Evolutionary conservation across 2,888 invertebrate genomes (phyloP).

Genomic region (Tromatobia lineatoria): DNA sequence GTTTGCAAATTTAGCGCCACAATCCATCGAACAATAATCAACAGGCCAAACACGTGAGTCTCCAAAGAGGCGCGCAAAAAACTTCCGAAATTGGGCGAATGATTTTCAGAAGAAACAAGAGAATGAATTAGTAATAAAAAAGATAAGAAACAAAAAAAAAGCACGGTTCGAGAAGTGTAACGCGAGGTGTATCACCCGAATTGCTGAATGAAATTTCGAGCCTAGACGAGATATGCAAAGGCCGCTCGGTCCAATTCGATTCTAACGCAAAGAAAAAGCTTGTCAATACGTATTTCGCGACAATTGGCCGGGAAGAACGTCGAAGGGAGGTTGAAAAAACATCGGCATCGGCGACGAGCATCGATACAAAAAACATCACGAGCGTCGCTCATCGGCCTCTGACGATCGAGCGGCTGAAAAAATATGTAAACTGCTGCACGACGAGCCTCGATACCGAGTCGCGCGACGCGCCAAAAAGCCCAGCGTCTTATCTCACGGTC

Average conservation of each 20-base stretch:
- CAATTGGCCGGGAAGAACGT: slow-evolving; percentile 16
- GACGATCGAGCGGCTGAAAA: not conserved
- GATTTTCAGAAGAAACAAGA: not conserved
- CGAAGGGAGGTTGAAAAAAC: slow-evolving; percentile 14
- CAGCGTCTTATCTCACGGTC: slow-evolving; percentile 4
- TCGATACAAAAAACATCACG: slow-evolving; percentile 65
- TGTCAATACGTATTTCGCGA: not conserved
- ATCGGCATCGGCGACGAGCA: slow-evolving; percentile 41
- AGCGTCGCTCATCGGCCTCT: slow-evolving; percentile 23
- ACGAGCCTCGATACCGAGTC: slow-evolving; percentile 23
- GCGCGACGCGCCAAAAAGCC: not conserved
- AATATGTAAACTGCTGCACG: slow-evolving; percentile 22
- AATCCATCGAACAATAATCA: not conserved
- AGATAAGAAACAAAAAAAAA: not conserved
- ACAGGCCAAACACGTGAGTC: not conserved
- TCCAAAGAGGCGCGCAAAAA: not conserved
- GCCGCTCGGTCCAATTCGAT: not conserved
- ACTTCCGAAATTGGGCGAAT: not conserved
- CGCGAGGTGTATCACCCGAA: not conserved
- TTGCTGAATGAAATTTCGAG: slow-evolving; percentile 17
- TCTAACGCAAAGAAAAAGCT: not conserved
- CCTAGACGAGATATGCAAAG: slow-evolving; percentile 5
- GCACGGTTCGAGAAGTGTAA: slow-evolving; percentile 11
- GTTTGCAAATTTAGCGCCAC: not conserved
- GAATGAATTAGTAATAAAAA: too few species aligned